Base-by-base conservation (phyloP, 1,140 invertebrate genomes). In the Hypsibius dujardini region DNA sequence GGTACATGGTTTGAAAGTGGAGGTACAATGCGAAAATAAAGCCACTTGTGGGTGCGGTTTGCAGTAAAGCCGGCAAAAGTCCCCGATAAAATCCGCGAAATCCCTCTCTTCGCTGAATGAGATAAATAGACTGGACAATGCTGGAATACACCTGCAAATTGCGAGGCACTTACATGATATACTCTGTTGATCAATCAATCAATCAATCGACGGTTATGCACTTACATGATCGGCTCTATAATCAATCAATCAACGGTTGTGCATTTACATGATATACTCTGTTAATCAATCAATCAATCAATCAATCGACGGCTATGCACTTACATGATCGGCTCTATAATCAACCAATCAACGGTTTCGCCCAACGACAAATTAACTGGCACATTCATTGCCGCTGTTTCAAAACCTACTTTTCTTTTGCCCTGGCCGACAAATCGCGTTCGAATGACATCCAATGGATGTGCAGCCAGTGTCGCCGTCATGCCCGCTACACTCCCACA, bases 401-500 rank as follows among this genome's bases (percentile, higher is more conserved):
- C 28, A 28, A 28, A 28, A 28, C 59, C 56, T 78, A 76, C 87
- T 86, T 86, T 82, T 47, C 85, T 85, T 76, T 87, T 86, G 72
- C 90, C 88, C 81, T 98, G 94, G 46, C 90, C 90, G 71, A 97
- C 87, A 72, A 96, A 83, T 77, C 94, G 84, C 42, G 95, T 97
- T 75, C 93, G 83, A n/a, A 95, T 81, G 1, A 93, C 90, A 82
- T 97, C 94, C 77, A 94, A 87, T 1, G 95, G 94, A 77, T 90
- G 91, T 12, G 90, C 88, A 15, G 85, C 75, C 1, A 89, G 75
- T 1, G 90, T 92, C 1, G 88, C 90, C n/a, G 86, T 73, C 71
- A 84, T 83, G 28, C 92, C 92, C 74, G 89, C 85, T 7, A 87
- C 73, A 14, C 84, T 84, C 46, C 92, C 92, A 82, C 87, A 88